Conservation (phyloP, 1,140 invertebrate genomes). For the Drosophila virilis region DNA sequence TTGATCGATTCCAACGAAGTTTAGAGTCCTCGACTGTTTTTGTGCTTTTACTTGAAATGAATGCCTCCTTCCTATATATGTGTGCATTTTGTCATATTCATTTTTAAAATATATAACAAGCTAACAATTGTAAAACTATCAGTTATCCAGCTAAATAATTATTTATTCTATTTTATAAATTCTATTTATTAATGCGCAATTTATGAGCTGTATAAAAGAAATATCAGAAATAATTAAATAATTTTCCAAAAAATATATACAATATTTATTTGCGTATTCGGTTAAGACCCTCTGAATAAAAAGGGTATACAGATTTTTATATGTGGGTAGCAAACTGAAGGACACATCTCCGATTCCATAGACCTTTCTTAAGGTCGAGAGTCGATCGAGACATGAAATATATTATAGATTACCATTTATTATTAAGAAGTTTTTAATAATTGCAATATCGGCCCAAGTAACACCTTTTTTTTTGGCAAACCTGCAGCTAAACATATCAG, state of each 20-base stretch:
- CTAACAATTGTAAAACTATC: slow-evolving; percentile 26
- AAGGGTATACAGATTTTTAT: too few species aligned
- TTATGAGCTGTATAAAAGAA: slow-evolving; percentile 26
- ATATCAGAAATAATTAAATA: slow-evolving; percentile 37
- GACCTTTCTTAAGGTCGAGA: too few species aligned
- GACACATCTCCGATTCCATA: too few species aligned
- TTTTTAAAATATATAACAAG: slow-evolving; percentile 36
- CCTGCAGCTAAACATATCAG: too few species aligned
- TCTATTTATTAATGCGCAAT: slow-evolving; percentile 56
- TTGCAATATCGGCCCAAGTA: too few species aligned
- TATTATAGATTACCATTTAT: too few species aligned
- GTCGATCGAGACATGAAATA: too few species aligned
- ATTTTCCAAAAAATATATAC: slow-evolving; percentile 5
- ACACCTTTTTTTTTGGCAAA: too few species aligned
- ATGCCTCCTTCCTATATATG: slow-evolving; percentile 11
- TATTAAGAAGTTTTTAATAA: too few species aligned
- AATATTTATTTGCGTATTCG: too few species aligned
- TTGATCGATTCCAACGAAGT: slow-evolving; percentile 51
- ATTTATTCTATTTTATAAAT: slow-evolving; percentile 70
- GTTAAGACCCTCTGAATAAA: too few species aligned
- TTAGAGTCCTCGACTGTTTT: slow-evolving; percentile 35
- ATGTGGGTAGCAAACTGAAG: too few species aligned
- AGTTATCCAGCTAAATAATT: slow-evolving; percentile 46
- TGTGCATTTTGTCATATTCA: slow-evolving; percentile 61
- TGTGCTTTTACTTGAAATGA: slow-evolving; percentile 15